A percentile compares a stretch with the other conserved stretches of the same genome.
Conservation (phyloP, 2,888 invertebrate species). For the Ditula angustiorana region DNA sequence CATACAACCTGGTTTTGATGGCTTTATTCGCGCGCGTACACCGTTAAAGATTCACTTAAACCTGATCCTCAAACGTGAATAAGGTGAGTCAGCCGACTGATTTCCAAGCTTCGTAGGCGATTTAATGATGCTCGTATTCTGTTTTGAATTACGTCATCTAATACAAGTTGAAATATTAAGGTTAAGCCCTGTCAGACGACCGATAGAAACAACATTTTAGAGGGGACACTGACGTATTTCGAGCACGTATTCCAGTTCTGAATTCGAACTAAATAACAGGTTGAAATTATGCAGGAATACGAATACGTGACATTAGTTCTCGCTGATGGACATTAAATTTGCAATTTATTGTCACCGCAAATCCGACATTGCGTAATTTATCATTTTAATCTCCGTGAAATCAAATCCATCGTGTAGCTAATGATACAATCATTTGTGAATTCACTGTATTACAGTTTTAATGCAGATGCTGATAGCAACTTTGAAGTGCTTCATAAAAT, state of each 20-base stretch:
- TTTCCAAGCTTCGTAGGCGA: slow-evolving; percentile 13
- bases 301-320: slow-evolving; percentile 22
- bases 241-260: slow-evolving; percentile 27
- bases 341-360: slow-evolving; percentile 24
- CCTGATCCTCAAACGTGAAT: slow-evolving; percentile 11
- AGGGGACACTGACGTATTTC: slow-evolving; percentile 27
- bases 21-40: slow-evolving; percentile 12
- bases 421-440: slow-evolving; percentile 6
- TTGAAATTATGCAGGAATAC: slow-evolving; percentile 26
- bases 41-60: slow-evolving; percentile 9
- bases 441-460: neutral
- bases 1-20: slow-evolving; percentile 20
- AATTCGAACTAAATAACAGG: slow-evolving; percentile 30
- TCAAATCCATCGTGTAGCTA: neutral
- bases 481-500: neutral
- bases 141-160: slow-evolving; percentile 22
- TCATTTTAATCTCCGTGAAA: slow-evolving; percentile 26
- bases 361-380: slow-evolving; percentile 15
- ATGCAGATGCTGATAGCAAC: neutral
- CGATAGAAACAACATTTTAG: slow-evolving; percentile 24
- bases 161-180: slow-evolving; percentile 35
- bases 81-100: slow-evolving; percentile 28
- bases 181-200: slow-evolving; percentile 27
- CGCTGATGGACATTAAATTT: slow-evolving; percentile 29
- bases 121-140: slow-evolving; percentile 18